Evolutionary conservation across 37 sponge, comb jelly and placozoan species (phyloP), one percentile per base, ranked within the genome.

Genomic region (Aphrocallistes beatrix): DNA sequence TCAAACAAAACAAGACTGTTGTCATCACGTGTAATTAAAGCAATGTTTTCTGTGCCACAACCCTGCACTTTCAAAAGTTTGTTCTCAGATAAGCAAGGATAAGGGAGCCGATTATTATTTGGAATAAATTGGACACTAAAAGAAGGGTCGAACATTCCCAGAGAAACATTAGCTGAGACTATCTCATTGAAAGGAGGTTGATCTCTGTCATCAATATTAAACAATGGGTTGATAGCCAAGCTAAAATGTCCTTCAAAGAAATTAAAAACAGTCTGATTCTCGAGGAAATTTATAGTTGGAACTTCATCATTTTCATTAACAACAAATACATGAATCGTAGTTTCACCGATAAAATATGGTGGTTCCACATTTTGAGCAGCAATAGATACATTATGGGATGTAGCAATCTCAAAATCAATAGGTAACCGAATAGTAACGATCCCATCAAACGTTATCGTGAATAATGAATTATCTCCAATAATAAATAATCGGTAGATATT

Each of bases 291-390:
- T 9, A 92, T 84, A 39, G 86, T 50, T 23, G 94, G 92, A 34
- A 87, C 83, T 25, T 91, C 85, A 81, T 93, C 94, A 48, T 93
- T 93, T 36, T 89, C 49, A 83, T 93, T 89, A 0, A 83, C 49
- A 36, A 91, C 82, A 21, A 39, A n/a, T 28, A 93, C 81, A 0
- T 23, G 38, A 23, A 93, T 85, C 0, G 36, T 39, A 34, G 83
- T 86, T 83, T 75, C 82, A 1, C 51, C 34, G 0, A 28, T 51
- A 16, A 51, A 75, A 37, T 51, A 47, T 17, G 94, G 94, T 21
- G 83, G 81, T 0, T 49, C 85, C 37, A 34, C 13, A 82, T 91
- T 88, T 21, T 85, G 39, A 32, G 83, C 91, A 37, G 82, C 25
- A 21, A 93, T 85, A 0, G 37, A 17, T 34, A 91, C 50, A 16